A percentile compares a stretch with the other conserved stretches of the same genome.
These are phyloP conservation scores for Moxostoma hubbsi DNA, from an alignment of 2,797 vertebrate species.

Conservation along the genomic window DNA sequence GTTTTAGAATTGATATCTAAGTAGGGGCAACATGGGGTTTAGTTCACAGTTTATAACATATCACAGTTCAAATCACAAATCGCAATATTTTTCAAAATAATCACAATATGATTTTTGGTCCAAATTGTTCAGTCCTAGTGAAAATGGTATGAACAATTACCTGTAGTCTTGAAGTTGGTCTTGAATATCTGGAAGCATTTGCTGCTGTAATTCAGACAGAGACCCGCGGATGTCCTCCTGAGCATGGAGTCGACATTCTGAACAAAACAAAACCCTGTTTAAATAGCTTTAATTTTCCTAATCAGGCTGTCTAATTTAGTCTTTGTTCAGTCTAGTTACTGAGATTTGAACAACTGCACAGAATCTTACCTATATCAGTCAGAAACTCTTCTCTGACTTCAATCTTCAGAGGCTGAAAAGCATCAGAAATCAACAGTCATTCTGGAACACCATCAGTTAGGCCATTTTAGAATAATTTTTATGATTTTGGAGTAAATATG, in stretches of 20 bases:
- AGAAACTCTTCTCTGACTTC: constrained; percentile 85
- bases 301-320: neutral
- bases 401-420: constrained; percentile 85
- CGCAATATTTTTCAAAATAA: neutral
- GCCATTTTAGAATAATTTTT: no score
- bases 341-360: neutral
- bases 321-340: no score
- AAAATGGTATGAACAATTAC: constrained; percentile 62
- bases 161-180: constrained; percentile 96
- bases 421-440: neutral
- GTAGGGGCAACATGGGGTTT: no score
- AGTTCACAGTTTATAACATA: no score
- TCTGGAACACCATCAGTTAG: no score
- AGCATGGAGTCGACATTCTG: constrained; percentile 83
- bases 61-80: no score
- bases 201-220: constrained; percentile 88
- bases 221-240: constrained; percentile 84
- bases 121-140: no score
- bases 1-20: no score
- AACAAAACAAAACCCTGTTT: neutral
- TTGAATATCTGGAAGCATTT: constrained; percentile 88
- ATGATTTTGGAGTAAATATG: no score
- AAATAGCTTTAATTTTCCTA: neutral
- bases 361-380: constrained; percentile 84
- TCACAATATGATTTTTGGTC: neutral